Evolutionary conservation across 2,113 vertebrate genomes (phyloP).

Genomic region (Holacanthus passer): DNA sequence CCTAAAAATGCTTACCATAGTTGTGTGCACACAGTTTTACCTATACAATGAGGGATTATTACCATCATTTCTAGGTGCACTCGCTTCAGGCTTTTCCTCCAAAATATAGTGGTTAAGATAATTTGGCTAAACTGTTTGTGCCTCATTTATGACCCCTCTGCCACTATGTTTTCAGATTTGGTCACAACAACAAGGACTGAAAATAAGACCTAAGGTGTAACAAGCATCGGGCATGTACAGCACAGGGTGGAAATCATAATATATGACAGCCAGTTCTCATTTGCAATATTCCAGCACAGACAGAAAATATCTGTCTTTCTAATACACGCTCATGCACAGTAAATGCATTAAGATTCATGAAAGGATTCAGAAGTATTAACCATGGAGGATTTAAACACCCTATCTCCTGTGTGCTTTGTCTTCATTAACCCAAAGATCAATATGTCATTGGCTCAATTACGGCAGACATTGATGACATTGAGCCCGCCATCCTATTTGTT

Average conservation of each 20-base stretch:
- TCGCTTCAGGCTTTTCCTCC: background rate
- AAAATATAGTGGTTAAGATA: background rate
- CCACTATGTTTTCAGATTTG: slow-evolving; percentile 7
- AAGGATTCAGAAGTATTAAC: slow-evolving; percentile 61
- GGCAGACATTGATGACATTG: slow-evolving; percentile 74
- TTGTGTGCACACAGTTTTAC: too few species aligned
- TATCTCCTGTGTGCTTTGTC: slow-evolving; percentile 73
- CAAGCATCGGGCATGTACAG: background rate
- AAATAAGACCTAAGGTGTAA: background rate
- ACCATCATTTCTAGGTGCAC: background rate
- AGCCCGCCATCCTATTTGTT: slow-evolving; percentile 76
- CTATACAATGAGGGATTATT: too few species aligned
- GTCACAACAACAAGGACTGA: too few species aligned
- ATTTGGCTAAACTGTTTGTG: too few species aligned
- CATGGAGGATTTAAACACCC: slow-evolving; percentile 59
- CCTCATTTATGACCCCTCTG: too few species aligned
- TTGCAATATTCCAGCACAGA: slow-evolving; percentile 9
- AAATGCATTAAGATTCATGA: slow-evolving; percentile 60
- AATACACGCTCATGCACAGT: slow-evolving; percentile 23
- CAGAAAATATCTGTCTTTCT: slow-evolving; percentile 37
- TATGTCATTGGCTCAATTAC: slow-evolving; percentile 80
- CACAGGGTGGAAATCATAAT: background rate
- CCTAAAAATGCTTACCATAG: too few species aligned
- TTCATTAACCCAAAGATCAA: slow-evolving; percentile 83
- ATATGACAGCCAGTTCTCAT: slow-evolving; percentile 17